Evolutionary conservation across 2,797 vertebrate genomes (phyloP), one percentile per base, ranked within the genome.

Genomic region (Lepus oiostolus): DNA sequence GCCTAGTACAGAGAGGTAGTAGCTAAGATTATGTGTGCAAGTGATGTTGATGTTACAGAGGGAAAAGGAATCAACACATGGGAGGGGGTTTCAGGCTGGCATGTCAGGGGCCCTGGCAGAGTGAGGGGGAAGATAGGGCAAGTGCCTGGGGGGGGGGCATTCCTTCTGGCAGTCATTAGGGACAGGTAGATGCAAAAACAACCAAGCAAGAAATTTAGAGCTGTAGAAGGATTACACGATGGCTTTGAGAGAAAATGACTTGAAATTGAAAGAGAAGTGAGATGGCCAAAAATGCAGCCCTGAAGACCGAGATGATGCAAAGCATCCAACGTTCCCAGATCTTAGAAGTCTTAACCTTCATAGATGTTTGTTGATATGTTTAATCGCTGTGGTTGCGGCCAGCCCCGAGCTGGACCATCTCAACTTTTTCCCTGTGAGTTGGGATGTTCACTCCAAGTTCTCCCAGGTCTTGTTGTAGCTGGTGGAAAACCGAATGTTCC

Each of bases 401-500:
- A 88, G 72, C 58, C 35, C 14, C 0, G 5, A 90, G 71, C 14
- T 68, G 83, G 79, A 75, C 42, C 65, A 35, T 85, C 58, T 92
- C 50, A 35, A 58, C 94, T 83, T 88, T 89, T 91, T 94, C 91
- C 52, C 71, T n/a, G 35, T 67, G 93, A 72, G 13, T 94, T 96
- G 47, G 85, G 81, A 19, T 82, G 26, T 93, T 95, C 88, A 68
- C 52, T 88, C 91, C 86, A 93, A 7, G 90, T 97, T 97, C 93
- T 97, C 94, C 68, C 38, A 86, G 89, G 96, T 95, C 96, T 94
- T 70, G 82, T 79, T 47, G 74, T 71, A 97, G 93, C 81, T 24
- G 82, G 68, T 26, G 28, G 94, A 97, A 98, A 98, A 96, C 13
- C 0, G 96, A 97, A 97, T 92, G 90, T 94, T 98, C 93, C 95